Base-by-base conservation (phyloP, 2,888 invertebrate species). In the Gymnocheta viridis region DNA sequence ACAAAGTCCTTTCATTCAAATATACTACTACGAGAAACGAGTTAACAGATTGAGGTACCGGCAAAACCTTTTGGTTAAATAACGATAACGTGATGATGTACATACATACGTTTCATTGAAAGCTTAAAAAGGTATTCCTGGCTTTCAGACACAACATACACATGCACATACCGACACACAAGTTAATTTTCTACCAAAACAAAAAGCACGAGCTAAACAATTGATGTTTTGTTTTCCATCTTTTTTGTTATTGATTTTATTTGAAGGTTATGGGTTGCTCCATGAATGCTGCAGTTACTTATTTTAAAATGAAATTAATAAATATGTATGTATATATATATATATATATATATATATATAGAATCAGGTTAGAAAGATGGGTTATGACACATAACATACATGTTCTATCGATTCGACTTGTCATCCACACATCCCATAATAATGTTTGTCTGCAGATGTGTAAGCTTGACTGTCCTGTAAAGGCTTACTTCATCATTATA, bases 171-270 rank as follows among this genome's bases (percentile, higher is more conserved):
- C 22, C 17, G 0, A 35, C 51, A n/a, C 9, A 32, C 19, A 73
- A 7, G 24, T 29, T 49, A 24, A 24, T 19, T 54, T 66, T 44
- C 41, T 4, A 38, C 67, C 22, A 62, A 38, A 41, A 66, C 32
- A 29, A 80, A 84, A 84, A 81, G 84, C 84, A 84, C 84, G 84
- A 84, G 84, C 81, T 81, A 84, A 35, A 77, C 54, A 69, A 62
- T 69, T 73, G n/a, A 58, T 58, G 22, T 60, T 32, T 67, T 77
- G n/a, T 35, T 60, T 58, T 56, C 2, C 14, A 41, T 12, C 1
- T 64, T 12, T 22, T 38, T n/a, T n/a, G n/a, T n/a, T n/a, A n/a
- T n/a, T n/a, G n/a, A n/a, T n/a, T n/a, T n/a, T 49, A 44, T 49
- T 32, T 44, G 47, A 47, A 41, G 5, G 38, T 9, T 66, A 77